Evolutionary conservation across 2,797 vertebrate genomes (phyloP).

Genomic region (Pseudomugil tenellus): DNA sequence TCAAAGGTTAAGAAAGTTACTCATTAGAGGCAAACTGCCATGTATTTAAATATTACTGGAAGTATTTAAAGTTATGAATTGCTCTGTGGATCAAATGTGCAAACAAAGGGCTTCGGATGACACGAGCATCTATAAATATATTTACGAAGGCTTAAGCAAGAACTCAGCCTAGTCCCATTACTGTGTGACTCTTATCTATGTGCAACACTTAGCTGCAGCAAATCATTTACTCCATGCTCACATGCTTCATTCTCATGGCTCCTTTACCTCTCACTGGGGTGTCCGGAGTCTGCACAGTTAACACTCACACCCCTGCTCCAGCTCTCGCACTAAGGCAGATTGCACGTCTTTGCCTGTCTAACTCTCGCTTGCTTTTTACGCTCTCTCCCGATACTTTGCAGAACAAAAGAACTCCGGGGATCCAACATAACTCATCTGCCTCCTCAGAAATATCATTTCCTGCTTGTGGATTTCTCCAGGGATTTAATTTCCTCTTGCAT

Average conservation of each 20-base stretch:
- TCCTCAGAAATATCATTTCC: constrained; percentile 67
- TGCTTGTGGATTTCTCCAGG: constrained; percentile 51
- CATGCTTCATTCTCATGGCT: constrained; percentile 56
- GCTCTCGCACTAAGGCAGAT: constrained; percentile 63
- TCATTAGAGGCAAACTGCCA: background rate
- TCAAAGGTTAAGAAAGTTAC: background rate
- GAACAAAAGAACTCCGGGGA: constrained; percentile 66
- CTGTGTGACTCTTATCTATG: constrained; percentile 56
- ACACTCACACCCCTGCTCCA: constrained; percentile 66
- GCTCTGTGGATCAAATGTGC: background rate
- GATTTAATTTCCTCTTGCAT: constrained; percentile 69
- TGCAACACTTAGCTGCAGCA: constrained; percentile 52
- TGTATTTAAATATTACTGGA: background rate
- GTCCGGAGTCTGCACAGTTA: constrained; percentile 59
- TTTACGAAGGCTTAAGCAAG: constrained; percentile 50
- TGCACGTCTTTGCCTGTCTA: constrained; percentile 51
- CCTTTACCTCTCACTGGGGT: constrained; percentile 72
- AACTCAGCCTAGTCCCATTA: constrained; percentile 36
- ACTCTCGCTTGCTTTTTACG: constrained; percentile 60
- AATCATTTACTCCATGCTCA: constrained; percentile 63
- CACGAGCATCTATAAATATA: constrained; percentile 22
- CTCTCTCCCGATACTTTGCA: constrained; percentile 52
- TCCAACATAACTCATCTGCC: constrained; percentile 54
- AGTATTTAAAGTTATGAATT: background rate
- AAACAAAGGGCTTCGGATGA: background rate